Evolutionary conservation across 2,113 vertebrate species (phyloP), one percentile per base, ranked within the genome.

Genomic region (Petrocephalus microphthalmus): DNA sequence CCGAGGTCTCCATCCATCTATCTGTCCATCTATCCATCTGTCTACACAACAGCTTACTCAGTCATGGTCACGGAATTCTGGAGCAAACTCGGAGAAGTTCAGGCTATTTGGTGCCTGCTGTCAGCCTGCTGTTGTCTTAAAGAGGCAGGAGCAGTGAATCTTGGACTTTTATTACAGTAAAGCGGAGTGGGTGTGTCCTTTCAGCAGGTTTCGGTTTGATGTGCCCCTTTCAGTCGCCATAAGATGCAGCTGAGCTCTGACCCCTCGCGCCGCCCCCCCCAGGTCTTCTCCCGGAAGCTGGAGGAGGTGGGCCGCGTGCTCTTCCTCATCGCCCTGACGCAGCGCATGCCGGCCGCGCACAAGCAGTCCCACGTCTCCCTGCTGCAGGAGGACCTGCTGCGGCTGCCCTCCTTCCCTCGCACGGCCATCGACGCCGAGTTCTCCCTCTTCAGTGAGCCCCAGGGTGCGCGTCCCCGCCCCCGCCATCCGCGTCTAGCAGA

Each of bases 301-400:
- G 98, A 99, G 92, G 98, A 99, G 90, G 97, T 99, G 0, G 98
- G 98, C 0, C 92, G 98, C 0, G 98, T 99, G 71, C 92, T 99
- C 60, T 99, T 99, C 93, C 97, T 99, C 89, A 99, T 99, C 92
- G 98, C 98, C 0, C 95, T 99, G 47, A 99, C 98, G 0, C 98
- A 99, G 91, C 97, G 97, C 94, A 99, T 99, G 92, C 98, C 98
- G 2, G 92, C 96, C 0, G 96, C 96, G 33, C 98, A 99, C 95
- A 99, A 98, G 88, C 98, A 99, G 90, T 99, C 98, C 42, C 98
- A 99, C 0, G 98, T 99, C 5, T 99, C 98, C 56, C 95, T 99
- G 95, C 97, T 99, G 0, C 98, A 99, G 93, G 98, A 99, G 89
- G 98, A 99, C 88, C 97, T 99, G 19, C 97, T 99, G 2, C 97